These are phyloP conservation scores for Cheilosia variabilis DNA, from an alignment of 2,888 invertebrate genomes.

Conservation along the genomic window DNA sequence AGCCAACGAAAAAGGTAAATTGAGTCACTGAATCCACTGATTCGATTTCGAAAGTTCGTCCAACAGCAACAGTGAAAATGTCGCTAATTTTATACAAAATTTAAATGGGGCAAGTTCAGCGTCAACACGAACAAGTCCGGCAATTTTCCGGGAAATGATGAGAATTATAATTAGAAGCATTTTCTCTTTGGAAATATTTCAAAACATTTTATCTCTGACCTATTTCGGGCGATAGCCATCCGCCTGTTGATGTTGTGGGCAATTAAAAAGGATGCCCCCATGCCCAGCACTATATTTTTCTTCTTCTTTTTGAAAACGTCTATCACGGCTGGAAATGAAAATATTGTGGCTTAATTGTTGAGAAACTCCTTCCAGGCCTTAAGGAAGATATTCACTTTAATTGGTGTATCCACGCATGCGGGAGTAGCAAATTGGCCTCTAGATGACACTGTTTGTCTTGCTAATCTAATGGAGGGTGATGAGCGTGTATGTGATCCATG, in stretches of 20 bases:
- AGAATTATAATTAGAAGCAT: conserved; percentile 9
- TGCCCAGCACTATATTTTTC: neutral
- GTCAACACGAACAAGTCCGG: neutral
- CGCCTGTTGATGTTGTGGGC: neutral
- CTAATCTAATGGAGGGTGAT: neutral
- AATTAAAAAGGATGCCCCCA: neutral
- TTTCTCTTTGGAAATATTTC: neutral
- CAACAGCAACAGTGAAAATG: neutral
- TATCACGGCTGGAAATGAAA: too few relatives aligned
- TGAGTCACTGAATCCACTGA: neutral
- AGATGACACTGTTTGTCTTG: neutral
- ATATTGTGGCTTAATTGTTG: too few relatives aligned
- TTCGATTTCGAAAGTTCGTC: neutral
- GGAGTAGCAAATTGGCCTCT: neutral
- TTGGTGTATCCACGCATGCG: neutral
- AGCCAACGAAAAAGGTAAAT: neutral
- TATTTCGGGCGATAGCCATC: neutral
- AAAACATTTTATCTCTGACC: neutral
- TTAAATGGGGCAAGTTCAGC: neutral
- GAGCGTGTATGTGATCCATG: too few relatives aligned
- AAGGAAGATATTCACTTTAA: conserved; percentile 41
- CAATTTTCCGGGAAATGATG: neutral
- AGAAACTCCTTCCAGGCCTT: conserved; percentile 23
- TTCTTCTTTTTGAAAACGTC: too few relatives aligned
- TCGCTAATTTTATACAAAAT: neutral